A percentile compares a stretch with the other conserved stretches of the same genome.
These are phyloP conservation scores for Mesopsocus fuscifrons DNA, from an alignment of 2,888 invertebrate species.

Conservation along the genomic window DNA sequence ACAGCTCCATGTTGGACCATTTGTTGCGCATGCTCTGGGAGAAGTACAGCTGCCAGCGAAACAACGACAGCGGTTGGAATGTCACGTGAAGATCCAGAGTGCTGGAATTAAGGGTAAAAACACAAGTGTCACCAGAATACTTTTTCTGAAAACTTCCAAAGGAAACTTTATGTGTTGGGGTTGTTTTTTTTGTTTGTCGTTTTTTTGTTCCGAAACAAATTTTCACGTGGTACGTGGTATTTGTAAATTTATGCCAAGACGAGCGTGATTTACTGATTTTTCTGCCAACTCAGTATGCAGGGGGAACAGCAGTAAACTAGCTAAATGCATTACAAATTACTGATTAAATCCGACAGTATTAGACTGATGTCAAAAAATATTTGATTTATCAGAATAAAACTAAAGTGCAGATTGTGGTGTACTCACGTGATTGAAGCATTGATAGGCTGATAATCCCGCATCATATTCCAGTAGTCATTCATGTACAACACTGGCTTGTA, in stretches of 20 bases:
- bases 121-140: neutral
- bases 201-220: no score
- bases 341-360: no score
- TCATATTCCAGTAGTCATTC: slow-evolving; percentile 99
- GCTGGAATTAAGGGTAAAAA: slow-evolving; percentile 18
- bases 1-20: slow-evolving; percentile 41
- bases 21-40: slow-evolving; percentile 88
- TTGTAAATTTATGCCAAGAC: no score
- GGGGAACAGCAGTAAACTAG: no score
- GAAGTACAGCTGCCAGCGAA: slow-evolving; percentile 97
- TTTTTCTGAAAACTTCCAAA: no score
- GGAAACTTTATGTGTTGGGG: neutral
- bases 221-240: no score
- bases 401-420: no score
- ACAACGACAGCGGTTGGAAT: slow-evolving; percentile 80
- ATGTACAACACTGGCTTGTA: slow-evolving; percentile 89
- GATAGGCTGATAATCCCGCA: slow-evolving; percentile 80
- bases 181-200: neutral
- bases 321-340: no score
- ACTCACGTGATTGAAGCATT: slow-evolving; percentile 61
- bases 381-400: no score
- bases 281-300: no score
- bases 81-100: slow-evolving; percentile 45
- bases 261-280: no score
- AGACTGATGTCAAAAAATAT: no score